These are phyloP conservation scores for Haliaeetus leucogaster DNA, from an alignment of 2,113 vertebrate genomes.

Conservation along the genomic window DNA sequence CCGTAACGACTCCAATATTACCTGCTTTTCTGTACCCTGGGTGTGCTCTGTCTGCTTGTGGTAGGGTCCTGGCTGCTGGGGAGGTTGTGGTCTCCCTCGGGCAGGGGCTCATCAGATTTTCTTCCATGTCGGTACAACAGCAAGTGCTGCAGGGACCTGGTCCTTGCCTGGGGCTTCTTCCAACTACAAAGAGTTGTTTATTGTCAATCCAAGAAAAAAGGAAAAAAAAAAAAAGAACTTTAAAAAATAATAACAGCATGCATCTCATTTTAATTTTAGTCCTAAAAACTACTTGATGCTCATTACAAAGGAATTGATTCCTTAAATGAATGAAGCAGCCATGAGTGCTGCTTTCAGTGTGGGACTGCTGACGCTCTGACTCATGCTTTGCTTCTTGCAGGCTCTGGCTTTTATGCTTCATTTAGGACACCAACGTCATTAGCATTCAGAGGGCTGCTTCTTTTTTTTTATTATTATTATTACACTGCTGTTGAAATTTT, in stretches of 20 bases:
- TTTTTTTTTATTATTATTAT: not conserved
- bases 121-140: not conserved
- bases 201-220: not conserved
- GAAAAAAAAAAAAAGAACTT: not conserved
- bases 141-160: not conserved
- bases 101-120: not conserved
- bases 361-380: not conserved
- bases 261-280: not conserved
- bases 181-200: not conserved
- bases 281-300: slow-evolving; percentile 11
- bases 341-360: not conserved
- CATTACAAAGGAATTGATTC: slow-evolving; percentile 16
- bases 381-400: not conserved
- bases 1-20: not conserved
- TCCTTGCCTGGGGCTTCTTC: not conserved
- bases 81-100: not conserved
- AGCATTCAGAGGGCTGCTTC: not conserved
- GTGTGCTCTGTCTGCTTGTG: not conserved
- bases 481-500: not conserved
- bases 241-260: not conserved
- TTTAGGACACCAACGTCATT: slow-evolving; percentile 17
- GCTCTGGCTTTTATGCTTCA: slow-evolving; percentile 3
- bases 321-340: slow-evolving; percentile 39
- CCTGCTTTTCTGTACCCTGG: not conserved
- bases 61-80: not conserved